A percentile compares a stretch with the other conserved stretches of the same genome.
phyloP scores from a whole-genome alignment of 2,888 invertebrate species.

The Lithodes maja region DNA sequence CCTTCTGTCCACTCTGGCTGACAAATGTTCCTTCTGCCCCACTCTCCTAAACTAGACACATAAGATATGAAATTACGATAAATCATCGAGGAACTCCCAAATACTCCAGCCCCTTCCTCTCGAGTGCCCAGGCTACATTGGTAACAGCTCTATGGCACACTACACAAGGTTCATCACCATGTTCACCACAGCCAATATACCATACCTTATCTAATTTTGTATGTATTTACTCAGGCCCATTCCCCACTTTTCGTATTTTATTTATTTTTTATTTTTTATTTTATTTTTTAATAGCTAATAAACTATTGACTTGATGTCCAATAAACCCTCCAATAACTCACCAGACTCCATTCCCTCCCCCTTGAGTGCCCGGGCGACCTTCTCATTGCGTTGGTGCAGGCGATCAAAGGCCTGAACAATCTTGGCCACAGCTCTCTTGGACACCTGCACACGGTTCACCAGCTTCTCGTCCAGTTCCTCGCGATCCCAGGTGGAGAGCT shows the following conservation, averaged over 20 bases:
- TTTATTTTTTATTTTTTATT: too few relatives aligned
- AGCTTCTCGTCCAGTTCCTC: conserved; percentile 97
- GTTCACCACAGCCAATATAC: too few relatives aligned
- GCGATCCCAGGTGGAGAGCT: conserved; percentile 97
- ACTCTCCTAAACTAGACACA: too few relatives aligned
- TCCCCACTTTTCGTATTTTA: neutral
- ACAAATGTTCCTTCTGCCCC: too few relatives aligned
- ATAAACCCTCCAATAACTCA: neutral
- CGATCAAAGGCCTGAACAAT: conserved; percentile 97
- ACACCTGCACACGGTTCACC: conserved; percentile 96
- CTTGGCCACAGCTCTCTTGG: conserved; percentile 96
- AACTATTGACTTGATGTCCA: too few relatives aligned
- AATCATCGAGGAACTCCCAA: too few relatives aligned
- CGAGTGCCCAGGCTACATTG: too few relatives aligned
- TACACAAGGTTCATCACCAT: too few relatives aligned
- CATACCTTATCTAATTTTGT: neutral
- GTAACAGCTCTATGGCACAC: too few relatives aligned
- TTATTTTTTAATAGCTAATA: neutral
- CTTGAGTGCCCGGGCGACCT: conserved; percentile 89
- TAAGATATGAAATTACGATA: too few relatives aligned
- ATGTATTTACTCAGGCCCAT: neutral
- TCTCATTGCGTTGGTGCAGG: conserved; percentile 95
- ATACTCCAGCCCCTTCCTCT: too few relatives aligned
- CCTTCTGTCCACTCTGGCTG: too few relatives aligned
- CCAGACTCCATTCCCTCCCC: conserved; percentile 79